phyloP scores from a whole-genome alignment of 2,113 vertebrate genomes.

The Sceloporus tristichus region DNA sequence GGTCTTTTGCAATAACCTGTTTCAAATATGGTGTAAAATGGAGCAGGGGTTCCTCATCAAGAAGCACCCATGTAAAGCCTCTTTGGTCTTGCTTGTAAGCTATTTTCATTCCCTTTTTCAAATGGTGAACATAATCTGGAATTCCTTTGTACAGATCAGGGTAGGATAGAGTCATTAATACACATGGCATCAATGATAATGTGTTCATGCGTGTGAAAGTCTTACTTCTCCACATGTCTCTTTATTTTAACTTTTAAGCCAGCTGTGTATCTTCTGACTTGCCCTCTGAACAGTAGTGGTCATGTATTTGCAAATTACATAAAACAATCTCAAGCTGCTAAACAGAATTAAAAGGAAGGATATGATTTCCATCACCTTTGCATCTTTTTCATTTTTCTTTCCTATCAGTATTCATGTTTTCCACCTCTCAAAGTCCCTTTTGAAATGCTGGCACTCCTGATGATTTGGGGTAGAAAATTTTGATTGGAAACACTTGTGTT shows the following conservation, averaged over 20 bases:
- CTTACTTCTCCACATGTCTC: not conserved
- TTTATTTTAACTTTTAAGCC: not conserved
- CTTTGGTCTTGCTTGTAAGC: not conserved
- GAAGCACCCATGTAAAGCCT: not conserved
- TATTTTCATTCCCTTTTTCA: not conserved
- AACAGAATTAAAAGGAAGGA: not conserved
- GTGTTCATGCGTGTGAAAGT: not conserved
- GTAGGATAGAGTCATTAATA: no score
- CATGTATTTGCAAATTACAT: not conserved
- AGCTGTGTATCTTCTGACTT: not conserved
- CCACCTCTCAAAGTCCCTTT: not conserved
- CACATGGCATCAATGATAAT: not conserved
- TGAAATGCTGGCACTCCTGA: not conserved
- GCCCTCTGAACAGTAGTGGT: not conserved
- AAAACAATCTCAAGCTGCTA: not conserved
- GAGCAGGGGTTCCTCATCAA: not conserved
- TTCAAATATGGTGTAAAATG: not conserved
- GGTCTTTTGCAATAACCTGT: not conserved
- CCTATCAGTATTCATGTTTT: not conserved
- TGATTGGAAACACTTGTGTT: constrained; percentile 26
- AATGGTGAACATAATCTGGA: not conserved
- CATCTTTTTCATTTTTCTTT: not conserved
- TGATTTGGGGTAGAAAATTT: not conserved
- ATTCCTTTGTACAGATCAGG: not conserved
- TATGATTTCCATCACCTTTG: not conserved